These are phyloP conservation scores for Acrobasis suavella DNA, from an alignment of 2,888 invertebrate species.

Conservation along the genomic window DNA sequence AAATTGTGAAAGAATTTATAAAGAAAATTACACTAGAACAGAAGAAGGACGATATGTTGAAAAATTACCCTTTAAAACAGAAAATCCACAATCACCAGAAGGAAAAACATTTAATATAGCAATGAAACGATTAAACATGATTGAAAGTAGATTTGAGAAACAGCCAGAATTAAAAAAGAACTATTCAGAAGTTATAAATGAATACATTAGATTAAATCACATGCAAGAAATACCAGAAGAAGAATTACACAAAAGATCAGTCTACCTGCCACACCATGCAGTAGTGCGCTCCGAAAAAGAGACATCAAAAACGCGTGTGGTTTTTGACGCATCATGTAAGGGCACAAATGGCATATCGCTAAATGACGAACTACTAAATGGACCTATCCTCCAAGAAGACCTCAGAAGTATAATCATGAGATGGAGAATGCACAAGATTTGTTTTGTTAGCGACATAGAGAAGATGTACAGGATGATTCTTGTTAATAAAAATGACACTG, in stretches of 20 bases:
- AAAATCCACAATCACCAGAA: no score
- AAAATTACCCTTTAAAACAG: not conserved
- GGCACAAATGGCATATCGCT: constrained; percentile 23
- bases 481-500: not conserved
- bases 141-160: no score
- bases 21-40: constrained; percentile 5
- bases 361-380: constrained; percentile 24
- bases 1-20: constrained; percentile 17
- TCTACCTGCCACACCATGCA: not conserved
- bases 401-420: constrained; percentile 19
- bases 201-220: no score
- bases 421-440: constrained; percentile 16
- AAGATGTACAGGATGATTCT: constrained; percentile 6
- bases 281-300: constrained; percentile 17
- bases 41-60: not conserved
- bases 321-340: no score
- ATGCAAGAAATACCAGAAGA: no score
- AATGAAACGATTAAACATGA: no score
- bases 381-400: constrained; percentile 26
- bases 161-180: no score
- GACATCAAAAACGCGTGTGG: constrained; percentile 22
- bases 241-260: no score
- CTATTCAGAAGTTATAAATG: no score
- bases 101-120: no score
- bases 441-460: not conserved